These are phyloP conservation scores for Ylistrum balloti DNA, from an alignment of 1,140 invertebrate genomes.

Conservation along the genomic window DNA sequence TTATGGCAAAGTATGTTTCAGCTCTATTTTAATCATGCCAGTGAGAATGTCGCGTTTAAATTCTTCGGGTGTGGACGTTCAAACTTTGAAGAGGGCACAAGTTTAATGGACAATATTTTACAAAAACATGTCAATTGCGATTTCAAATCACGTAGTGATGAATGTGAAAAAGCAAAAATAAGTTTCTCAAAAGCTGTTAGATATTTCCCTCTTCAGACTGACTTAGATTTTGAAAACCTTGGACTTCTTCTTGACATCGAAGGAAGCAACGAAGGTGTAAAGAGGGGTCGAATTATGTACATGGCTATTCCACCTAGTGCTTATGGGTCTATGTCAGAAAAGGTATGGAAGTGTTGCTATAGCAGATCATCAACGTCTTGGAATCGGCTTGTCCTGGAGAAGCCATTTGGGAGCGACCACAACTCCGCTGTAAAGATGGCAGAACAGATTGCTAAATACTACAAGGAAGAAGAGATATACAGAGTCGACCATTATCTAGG, in stretches of 20 bases:
- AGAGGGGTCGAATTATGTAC: slow-evolving; percentile 73
- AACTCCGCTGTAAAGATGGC: slow-evolving; percentile 71
- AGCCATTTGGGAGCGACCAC: slow-evolving; percentile 79
- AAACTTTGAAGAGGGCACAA: slow-evolving; percentile 59
- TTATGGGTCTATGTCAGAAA: slow-evolving; percentile 70
- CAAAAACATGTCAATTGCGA: slow-evolving; percentile 63
- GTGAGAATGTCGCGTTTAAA: slow-evolving; percentile 68
- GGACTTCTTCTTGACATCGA: slow-evolving; percentile 29
- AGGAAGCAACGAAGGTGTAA: not conserved
- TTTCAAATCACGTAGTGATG: slow-evolving; percentile 41
- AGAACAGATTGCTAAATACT: slow-evolving; percentile 66
- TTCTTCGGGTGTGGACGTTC: slow-evolving; percentile 70
- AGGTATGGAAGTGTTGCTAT: slow-evolving; percentile 73
- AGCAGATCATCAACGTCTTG: slow-evolving; percentile 58
- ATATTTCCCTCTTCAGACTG: slow-evolving; percentile 67
- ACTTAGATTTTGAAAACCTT: slow-evolving; percentile 62
- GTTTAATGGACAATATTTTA: slow-evolving; percentile 62
- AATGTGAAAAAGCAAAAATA: slow-evolving; percentile 62
- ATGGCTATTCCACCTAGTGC: slow-evolving; percentile 77
- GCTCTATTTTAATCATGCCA: slow-evolving; percentile 65
- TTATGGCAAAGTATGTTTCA: slow-evolving; percentile 77
- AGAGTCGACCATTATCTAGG: slow-evolving; percentile 82
- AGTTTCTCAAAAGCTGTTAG: slow-evolving; percentile 64
- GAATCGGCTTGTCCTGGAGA: slow-evolving; percentile 78
- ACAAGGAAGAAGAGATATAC: slow-evolving; percentile 78